Conservation (phyloP, 1,140 invertebrate species). For the Bombus turneri region DNA sequence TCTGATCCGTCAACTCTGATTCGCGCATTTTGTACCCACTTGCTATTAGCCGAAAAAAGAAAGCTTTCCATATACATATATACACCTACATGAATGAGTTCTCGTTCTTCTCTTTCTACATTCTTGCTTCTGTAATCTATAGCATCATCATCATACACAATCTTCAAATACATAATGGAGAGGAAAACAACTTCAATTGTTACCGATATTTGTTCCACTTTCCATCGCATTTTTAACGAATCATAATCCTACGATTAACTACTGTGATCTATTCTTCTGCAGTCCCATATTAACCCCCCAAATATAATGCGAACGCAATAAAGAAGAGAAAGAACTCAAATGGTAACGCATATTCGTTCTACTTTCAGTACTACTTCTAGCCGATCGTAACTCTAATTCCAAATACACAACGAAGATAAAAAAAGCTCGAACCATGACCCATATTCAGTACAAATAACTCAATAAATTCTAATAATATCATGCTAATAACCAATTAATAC, state of each 20-base stretch:
- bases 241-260: neutral
- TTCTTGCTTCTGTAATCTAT: neutral
- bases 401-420: too few species aligned
- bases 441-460: too few species aligned
- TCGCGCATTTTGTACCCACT: neutral
- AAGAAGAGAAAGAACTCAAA: neutral
- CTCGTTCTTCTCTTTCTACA: neutral
- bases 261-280: neutral
- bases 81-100: neutral
- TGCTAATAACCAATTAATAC: too few species aligned
- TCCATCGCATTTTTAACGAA: neutral
- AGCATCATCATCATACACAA: too few species aligned
- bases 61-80: conserved; percentile 11
- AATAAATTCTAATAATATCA: neutral
- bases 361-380: neutral
- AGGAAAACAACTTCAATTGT: neutral
- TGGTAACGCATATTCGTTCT: neutral
- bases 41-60: neutral
- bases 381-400: too few species aligned
- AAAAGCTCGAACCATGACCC: too few species aligned
- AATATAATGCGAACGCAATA: neutral
- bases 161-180: neutral
- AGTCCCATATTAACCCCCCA: neutral
- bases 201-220: neutral
- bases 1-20: neutral